Evolutionary conservation across 2,113 vertebrate species (phyloP), one percentile per base, ranked within the genome.

Genomic region (Steatornis caripensis): DNA sequence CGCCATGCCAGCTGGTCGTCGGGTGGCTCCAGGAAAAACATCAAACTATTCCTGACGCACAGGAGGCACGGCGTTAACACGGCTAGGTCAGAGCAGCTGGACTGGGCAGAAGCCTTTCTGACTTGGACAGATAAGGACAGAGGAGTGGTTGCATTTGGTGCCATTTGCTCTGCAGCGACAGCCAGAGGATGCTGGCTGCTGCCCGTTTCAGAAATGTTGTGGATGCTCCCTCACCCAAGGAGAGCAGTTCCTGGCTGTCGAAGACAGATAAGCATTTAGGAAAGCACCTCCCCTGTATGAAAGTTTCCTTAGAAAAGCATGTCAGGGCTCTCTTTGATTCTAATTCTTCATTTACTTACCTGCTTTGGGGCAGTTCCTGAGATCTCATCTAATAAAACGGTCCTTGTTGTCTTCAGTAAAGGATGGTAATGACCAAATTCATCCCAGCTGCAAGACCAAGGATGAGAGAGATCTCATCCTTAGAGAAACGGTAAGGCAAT

Each of bases 101-200:
- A 4, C 18, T 15, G 37, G 51, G 58, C 57, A 58, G 66, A 9
- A 70, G 30, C 43, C 65, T 30, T 68, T 49, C 64, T 74, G 78
- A 39, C 37, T 49, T 11, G 17, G 37, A 12, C 37, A 41, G 37
- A 24, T 27, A 45, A 58, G 81, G 34, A 39, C 27, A 64, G 45
- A 60, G 65, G 24, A 36, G 41, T 4, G 41, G 37, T 7, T 20
- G 18, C 39, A 11, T 7, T 7, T 46, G 71, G 12, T 16, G 51
- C 37, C 6, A 0, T 51, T 49, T 68, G 23, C 53, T 80, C 23
- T 5, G 0, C 8, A 12, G 57, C 8, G 5, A 43, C 7, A 43
- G n/a, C 6, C 3, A 37, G 14, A 34, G 72, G 48, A 83, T 7
- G 23, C 15, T 30, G 68, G 37, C 29, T 66, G 36, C 68, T 46